phyloP scores from a whole-genome alignment of 2,888 invertebrate species.

The Apamea crenata region DNA sequence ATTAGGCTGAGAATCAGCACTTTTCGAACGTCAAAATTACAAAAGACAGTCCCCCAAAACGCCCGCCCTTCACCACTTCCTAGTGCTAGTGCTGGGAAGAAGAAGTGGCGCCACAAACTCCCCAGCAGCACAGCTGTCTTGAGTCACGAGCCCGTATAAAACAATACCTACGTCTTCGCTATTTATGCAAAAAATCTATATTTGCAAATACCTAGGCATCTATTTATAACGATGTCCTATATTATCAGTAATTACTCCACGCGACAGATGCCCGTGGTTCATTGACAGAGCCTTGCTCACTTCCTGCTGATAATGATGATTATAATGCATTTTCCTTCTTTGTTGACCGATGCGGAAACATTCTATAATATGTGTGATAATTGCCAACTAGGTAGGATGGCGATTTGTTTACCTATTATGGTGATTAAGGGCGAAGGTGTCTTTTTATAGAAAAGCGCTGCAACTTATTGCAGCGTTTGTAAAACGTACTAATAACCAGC shows the following conservation, averaged over 20 bases:
- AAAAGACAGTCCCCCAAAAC: too few species aligned
- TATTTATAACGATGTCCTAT: conserved; percentile 16
- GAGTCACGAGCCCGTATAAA: background rate
- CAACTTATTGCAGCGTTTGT: background rate
- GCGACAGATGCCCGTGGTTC: conserved; percentile 58
- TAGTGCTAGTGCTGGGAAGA: too few species aligned
- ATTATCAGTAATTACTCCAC: conserved; percentile 39
- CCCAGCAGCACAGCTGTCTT: too few species aligned
- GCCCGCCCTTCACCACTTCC: too few species aligned
- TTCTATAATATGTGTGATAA: conserved; percentile 41
- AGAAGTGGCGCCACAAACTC: too few species aligned
- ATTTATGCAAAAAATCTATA: background rate
- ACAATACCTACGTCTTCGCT: background rate
- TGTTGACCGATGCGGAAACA: conserved; percentile 47
- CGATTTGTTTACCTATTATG: conserved; percentile 45
- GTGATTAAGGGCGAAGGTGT: conserved; percentile 27
- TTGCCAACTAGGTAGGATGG: conserved; percentile 33
- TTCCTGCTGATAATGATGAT: conserved; percentile 58
- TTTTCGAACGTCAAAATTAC: too few species aligned
- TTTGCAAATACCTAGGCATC: conserved; percentile 22
- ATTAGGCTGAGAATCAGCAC: too few species aligned
- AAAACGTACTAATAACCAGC: too few species aligned
- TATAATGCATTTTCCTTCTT: conserved; percentile 54
- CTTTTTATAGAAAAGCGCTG: background rate
- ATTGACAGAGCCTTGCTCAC: conserved; percentile 61